phyloP scores from a whole-genome alignment of 1,140 invertebrate species.

The Coboldia fuscipes region DNA sequence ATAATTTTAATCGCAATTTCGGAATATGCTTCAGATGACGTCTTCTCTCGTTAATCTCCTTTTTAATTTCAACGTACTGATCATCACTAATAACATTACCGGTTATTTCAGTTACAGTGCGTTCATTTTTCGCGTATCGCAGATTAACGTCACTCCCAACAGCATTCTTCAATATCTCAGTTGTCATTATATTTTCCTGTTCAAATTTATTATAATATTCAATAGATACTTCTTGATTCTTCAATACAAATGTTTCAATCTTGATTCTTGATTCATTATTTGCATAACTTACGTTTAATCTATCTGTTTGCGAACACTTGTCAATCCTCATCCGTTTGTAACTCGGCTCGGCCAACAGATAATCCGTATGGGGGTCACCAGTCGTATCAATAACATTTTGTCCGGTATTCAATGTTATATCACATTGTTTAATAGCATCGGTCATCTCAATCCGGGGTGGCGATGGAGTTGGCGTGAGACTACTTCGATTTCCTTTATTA shows the following conservation, averaged over 20 bases:
- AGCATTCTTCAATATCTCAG: no score
- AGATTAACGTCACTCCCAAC: no score
- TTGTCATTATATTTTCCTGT: no score
- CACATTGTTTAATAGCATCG: conserved; percentile 3
- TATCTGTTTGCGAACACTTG: no score
- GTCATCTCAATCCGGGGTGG: conserved; percentile 1
- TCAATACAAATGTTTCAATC: no score
- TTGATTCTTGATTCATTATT: no score
- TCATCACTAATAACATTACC: conserved; percentile 21
- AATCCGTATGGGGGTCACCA: conserved; percentile 1
- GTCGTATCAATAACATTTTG: neutral
- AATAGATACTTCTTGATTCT: no score
- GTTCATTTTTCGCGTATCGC: no score
- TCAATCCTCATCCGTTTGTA: conserved; percentile 12
- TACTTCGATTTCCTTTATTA: conserved; percentile 8
- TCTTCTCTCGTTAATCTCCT: conserved; percentile 29
- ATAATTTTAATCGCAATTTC: conserved; percentile 30
- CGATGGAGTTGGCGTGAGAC: neutral
- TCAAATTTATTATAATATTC: no score
- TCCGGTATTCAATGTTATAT: conserved; percentile 4
- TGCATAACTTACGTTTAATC: conserved; percentile 5
- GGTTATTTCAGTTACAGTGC: no score
- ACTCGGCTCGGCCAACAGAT: conserved; percentile 11
- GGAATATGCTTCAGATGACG: conserved; percentile 27
- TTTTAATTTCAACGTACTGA: conserved; percentile 28